Evolutionary conservation across 2,888 invertebrate genomes (phyloP).

Genomic region (Mylabris sibirica): DNA sequence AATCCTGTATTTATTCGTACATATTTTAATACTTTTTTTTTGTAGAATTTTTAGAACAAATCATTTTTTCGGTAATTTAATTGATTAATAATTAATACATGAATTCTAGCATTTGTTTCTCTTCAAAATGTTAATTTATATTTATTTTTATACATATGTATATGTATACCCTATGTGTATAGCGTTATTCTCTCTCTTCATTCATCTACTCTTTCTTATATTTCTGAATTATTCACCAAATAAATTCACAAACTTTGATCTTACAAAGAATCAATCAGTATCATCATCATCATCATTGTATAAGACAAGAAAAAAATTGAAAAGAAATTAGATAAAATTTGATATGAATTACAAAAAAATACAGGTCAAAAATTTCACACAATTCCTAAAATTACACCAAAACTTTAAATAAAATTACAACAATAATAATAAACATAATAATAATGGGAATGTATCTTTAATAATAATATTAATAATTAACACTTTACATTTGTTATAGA

Average conservation of each 20-base stretch:
- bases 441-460: not conserved
- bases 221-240: not conserved
- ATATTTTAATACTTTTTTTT: conserved; percentile 5
- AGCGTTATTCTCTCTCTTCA: not conserved
- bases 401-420: not conserved
- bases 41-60: conserved; percentile 2
- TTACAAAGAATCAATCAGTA: conserved; percentile 5
- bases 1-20: not conserved
- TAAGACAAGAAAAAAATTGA: not conserved
- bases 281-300: not conserved
- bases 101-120: conserved; percentile 5
- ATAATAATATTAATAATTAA: conserved; percentile 22
- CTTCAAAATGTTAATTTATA: not conserved
- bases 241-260: conserved; percentile 13
- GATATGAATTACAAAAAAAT: not conserved
- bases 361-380: not conserved
- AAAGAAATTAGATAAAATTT: not conserved
- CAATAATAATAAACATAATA: not conserved
- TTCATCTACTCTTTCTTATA: not conserved
- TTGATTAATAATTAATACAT: conserved; percentile 2
- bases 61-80: not conserved
- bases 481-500: too few relatives aligned
- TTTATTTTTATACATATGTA: not conserved
- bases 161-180: too few relatives aligned
- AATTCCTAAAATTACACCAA: not conserved